phyloP scores from a whole-genome alignment of 2,797 vertebrate species.

The Buphagus erythrorhynchus region DNA sequence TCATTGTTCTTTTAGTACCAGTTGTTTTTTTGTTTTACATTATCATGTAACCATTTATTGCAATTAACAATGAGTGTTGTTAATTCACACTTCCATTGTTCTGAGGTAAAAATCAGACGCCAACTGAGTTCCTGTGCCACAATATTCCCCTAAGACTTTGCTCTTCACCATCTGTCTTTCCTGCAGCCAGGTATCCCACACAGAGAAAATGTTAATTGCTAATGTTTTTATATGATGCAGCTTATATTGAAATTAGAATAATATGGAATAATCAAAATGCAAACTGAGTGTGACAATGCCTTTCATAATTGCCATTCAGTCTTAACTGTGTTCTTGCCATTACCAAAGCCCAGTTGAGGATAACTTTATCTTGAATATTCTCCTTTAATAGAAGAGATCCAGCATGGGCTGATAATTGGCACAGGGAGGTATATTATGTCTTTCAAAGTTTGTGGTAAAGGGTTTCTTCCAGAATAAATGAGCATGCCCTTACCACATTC shows the following conservation, averaged over 20 bases:
- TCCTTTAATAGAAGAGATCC: background rate
- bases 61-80: background rate
- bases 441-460: background rate
- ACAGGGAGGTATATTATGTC: background rate
- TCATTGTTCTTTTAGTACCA: background rate
- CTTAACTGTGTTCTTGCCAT: background rate
- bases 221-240: background rate
- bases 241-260: background rate
- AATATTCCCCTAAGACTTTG: background rate
- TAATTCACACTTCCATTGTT: background rate
- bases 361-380: background rate
- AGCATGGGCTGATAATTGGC: background rate
- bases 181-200: background rate
- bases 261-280: background rate
- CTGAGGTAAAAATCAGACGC: background rate
- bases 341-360: background rate
- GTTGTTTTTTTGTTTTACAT: background rate
- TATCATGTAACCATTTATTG: background rate
- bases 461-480: background rate
- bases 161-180: background rate
- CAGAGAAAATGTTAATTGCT: background rate
- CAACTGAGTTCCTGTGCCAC: background rate
- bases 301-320: background rate
- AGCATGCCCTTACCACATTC: background rate
- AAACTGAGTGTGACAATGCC: background rate